phyloP scores from a whole-genome alignment of 2,797 vertebrate genomes.

The Chrosomus eos region DNA sequence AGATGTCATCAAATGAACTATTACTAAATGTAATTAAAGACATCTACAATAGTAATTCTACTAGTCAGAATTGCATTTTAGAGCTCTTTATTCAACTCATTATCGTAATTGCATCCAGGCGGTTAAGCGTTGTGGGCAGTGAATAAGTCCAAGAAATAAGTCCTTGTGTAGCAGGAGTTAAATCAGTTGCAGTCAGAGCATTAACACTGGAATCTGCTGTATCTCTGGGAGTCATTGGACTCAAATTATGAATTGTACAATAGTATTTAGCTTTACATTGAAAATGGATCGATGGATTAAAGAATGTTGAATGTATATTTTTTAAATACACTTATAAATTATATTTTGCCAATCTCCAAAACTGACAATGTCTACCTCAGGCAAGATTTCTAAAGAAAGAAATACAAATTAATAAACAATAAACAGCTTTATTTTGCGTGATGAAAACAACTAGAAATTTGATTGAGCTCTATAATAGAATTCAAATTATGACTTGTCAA shows the following conservation, averaged over 20 bases:
- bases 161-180: slow-evolving; percentile 7
- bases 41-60: not conserved
- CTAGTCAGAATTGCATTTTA: not conserved
- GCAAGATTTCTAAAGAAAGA: not conserved
- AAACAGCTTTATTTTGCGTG: not conserved
- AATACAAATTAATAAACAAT: not conserved
- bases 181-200: not conserved
- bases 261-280: not conserved
- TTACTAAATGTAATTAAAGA: not conserved
- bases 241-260: not conserved
- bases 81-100: slow-evolving; percentile 3
- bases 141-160: not conserved
- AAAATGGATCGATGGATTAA: not conserved
- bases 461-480: no score
- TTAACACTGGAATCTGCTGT: not conserved
- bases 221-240: not conserved
- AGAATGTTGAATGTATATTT: not conserved
- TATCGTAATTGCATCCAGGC: not conserved
- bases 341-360: not conserved
- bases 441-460: no score
- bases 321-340: not conserved
- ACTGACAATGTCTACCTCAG: not conserved
- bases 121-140: not conserved
- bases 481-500: no score
- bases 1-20: not conserved